phyloP scores from a whole-genome alignment of 1,140 invertebrate genomes.

The Drosophila santomea region DNA sequence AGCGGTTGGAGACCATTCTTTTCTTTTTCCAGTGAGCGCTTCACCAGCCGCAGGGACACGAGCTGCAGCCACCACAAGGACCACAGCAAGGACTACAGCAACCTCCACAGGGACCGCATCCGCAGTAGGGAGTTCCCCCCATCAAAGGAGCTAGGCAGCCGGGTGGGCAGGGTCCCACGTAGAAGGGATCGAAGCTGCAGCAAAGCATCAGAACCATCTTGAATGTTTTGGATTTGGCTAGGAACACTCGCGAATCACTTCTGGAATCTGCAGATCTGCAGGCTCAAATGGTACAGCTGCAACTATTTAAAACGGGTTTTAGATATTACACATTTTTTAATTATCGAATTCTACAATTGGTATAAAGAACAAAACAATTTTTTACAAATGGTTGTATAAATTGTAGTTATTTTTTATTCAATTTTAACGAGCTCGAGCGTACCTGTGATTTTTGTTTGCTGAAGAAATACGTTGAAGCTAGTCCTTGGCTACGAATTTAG shows the following conservation, averaged over 20 bases:
- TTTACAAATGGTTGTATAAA: neutral
- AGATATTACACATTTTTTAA: neutral
- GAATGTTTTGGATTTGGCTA: neutral
- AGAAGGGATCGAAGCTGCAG: slow-evolving; percentile 52
- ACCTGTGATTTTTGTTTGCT: slow-evolving; percentile 12
- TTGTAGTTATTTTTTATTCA: neutral
- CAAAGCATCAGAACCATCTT: slow-evolving; percentile 33
- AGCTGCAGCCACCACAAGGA: slow-evolving; percentile 28
- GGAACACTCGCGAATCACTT: neutral
- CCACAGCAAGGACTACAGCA: slow-evolving; percentile 39
- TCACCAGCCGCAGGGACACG: slow-evolving; percentile 37
- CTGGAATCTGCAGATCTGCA: neutral
- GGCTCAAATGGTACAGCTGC: neutral
- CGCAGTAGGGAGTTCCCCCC: slow-evolving; percentile 5
- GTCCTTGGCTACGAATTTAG: slow-evolving; percentile 24
- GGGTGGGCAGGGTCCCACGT: slow-evolving; percentile 50
- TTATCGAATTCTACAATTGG: no score
- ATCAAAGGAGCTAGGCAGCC: slow-evolving; percentile 16
- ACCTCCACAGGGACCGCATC: slow-evolving; percentile 34
- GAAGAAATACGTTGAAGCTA: slow-evolving; percentile 36
- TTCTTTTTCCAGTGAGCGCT: no score
- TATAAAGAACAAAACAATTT: no score
- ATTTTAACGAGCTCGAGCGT: neutral
- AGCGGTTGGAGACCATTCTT: neutral
- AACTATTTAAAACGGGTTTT: neutral